phyloP scores from a whole-genome alignment of 2,797 vertebrate genomes.

The Chloroceryle inda region DNA sequence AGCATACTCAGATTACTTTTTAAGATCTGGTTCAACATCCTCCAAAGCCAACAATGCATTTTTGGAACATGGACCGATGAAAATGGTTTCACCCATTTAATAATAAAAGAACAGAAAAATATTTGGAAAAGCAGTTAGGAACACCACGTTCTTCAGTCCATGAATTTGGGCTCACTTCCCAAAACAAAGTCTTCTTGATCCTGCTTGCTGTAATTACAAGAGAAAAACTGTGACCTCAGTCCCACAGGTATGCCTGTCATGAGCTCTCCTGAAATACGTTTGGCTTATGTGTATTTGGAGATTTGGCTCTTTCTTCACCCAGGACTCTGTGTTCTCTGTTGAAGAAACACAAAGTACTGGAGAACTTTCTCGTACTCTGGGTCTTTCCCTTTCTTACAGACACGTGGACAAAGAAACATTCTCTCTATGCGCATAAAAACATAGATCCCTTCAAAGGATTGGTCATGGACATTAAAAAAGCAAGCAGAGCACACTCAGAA shows the following conservation, averaged over 20 bases:
- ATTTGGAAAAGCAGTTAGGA: neutral
- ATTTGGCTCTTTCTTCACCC: neutral
- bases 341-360: neutral
- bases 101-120: neutral
- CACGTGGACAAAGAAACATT: neutral
- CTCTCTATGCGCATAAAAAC: neutral
- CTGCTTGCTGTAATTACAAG: neutral
- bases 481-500: neutral
- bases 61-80: neutral
- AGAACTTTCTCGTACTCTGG: neutral
- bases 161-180: neutral
- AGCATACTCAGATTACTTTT: neutral
- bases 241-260: neutral
- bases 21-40: neutral
- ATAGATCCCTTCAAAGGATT: neutral
- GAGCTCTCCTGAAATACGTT: neutral
- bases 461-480: neutral
- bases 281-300: neutral
- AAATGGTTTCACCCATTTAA: neutral
- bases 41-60: neutral
- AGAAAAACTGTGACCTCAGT: slow-evolving; percentile 21
- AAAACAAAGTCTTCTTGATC: slow-evolving; percentile 21
- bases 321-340: neutral
- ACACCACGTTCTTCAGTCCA: neutral
- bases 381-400: neutral